Percentiles rank a stretch among this genome's conserved stretches.
Evolutionary conservation across 1,140 invertebrate genomes (phyloP).

Genomic region (Camponotus floridanus): DNA sequence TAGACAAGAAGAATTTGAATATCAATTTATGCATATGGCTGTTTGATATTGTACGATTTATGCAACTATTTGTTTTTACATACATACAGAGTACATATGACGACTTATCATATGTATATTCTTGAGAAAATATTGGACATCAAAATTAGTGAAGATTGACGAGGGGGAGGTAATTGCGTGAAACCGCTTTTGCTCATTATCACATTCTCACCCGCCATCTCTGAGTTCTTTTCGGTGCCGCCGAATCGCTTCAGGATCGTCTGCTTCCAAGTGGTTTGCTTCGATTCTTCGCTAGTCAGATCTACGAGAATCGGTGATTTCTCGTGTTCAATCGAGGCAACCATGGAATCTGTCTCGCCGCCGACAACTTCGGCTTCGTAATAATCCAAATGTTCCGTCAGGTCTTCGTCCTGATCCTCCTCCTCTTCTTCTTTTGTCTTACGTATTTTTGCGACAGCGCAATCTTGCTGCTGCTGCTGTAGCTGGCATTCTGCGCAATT

Average conservation of each 20-base stretch:
- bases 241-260: conserved; percentile 56
- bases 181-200: conserved; percentile 2
- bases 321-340: neutral
- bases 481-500: conserved; percentile 42
- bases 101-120: neutral
- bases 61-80: neutral
- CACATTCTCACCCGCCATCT: conserved; percentile 37
- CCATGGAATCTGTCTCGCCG: neutral
- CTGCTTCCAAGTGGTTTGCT: conserved; percentile 48
- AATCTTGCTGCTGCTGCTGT: neutral
- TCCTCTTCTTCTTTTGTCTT: neutral
- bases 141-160: neutral
- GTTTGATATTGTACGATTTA: neutral
- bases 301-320: conserved; percentile 61
- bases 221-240: neutral
- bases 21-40: neutral
- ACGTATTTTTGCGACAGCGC: neutral
- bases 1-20: neutral
- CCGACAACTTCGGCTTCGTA: neutral
- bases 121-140: neutral
- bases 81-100: neutral
- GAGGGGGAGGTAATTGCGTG: neutral
- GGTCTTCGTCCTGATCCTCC: neutral
- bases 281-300: conserved; percentile 64
- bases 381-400: conserved; percentile 23